Percentiles rank a stretch among this genome's conserved stretches.
phyloP scores from a whole-genome alignment of 2,113 vertebrate species.

The Acrocephalus arundinaceus region DNA sequence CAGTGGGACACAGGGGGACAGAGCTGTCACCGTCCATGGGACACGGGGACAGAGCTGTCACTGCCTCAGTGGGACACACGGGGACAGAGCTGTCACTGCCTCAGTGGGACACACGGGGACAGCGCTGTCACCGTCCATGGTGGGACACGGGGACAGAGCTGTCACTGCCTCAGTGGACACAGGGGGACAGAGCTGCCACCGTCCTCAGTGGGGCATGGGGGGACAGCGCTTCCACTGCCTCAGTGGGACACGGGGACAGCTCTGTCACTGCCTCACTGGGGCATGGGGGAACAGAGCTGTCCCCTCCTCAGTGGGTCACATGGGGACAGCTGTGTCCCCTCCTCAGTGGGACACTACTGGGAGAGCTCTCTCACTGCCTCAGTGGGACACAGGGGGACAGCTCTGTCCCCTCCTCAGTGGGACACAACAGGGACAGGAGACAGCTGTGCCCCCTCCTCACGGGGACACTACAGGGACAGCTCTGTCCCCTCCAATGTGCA shows the following conservation, averaged over 20 bases:
- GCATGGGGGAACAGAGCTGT: not conserved
- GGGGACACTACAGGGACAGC: not conserved
- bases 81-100: too few species aligned
- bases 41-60: not conserved
- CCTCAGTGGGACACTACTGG: not conserved
- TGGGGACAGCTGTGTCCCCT: not conserved
- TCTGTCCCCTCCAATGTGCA: not conserved
- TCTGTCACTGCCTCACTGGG: not conserved
- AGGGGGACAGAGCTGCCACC: too few species aligned
- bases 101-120: not conserved
- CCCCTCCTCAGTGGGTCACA: not conserved
- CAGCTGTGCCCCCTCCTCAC: not conserved
- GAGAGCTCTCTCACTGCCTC: too few species aligned
- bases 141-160: not conserved
- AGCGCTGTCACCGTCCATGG: fast-evolving
- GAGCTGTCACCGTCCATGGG: fast-evolving
- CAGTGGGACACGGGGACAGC: not conserved
- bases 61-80: not conserved
- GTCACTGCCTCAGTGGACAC: not conserved
- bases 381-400: not conserved
- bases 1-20: not conserved
- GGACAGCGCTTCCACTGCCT: not conserved
- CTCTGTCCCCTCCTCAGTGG: not conserved
- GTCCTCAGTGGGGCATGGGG: not conserved
- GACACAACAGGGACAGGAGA: not conserved